Evolutionary conservation across 2,888 invertebrate species (phyloP).

Genomic region (Nemurella pictetii): DNA sequence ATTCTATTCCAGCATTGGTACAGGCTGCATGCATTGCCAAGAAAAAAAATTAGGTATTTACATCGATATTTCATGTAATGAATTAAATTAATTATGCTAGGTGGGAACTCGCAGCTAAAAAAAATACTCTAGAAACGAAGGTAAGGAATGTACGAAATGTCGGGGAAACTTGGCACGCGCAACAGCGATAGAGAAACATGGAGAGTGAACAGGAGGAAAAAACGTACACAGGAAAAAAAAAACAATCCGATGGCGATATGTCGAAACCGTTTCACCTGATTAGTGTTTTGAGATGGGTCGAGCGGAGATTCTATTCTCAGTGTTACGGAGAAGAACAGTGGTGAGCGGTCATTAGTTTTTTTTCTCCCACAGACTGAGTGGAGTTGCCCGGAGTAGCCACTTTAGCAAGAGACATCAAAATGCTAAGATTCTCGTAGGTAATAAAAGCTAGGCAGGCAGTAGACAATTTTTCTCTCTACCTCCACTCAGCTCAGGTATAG

Average conservation of each 20-base stretch:
- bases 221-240: not conserved
- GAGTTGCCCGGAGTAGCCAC: no score
- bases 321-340: not conserved
- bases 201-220: not conserved
- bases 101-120: not conserved
- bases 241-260: not conserved
- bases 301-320: slow-evolving; percentile 5
- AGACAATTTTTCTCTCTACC: not conserved
- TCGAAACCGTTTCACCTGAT: slow-evolving; percentile 26
- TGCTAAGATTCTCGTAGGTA: no score
- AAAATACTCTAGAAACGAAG: not conserved
- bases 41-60: not conserved
- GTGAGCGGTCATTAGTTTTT: not conserved
- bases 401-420: no score
- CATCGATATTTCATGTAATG: not conserved
- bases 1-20: not conserved
- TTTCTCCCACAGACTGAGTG: no score
- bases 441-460: no score
- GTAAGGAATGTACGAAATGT: not conserved
- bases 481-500: not conserved
- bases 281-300: slow-evolving; percentile 12
- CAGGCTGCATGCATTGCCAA: not conserved
- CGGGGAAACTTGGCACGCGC: not conserved
- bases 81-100: not conserved
- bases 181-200: not conserved